Conservation (phyloP, 2,888 invertebrate genomes). For the Erpobdella octoculata region DNA sequence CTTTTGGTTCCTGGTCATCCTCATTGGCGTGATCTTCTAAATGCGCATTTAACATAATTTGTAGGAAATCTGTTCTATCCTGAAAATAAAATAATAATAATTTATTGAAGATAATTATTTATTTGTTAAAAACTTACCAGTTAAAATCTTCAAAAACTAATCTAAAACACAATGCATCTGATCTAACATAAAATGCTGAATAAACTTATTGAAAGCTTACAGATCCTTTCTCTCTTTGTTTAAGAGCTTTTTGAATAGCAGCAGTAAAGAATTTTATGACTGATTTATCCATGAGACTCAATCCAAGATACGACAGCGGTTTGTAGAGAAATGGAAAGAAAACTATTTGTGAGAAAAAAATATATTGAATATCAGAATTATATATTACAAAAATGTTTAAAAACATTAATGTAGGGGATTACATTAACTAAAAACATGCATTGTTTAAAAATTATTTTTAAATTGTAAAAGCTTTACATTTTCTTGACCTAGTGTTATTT, state of each 20-base stretch:
- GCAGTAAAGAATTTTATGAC: neutral
- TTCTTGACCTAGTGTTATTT: too few species aligned
- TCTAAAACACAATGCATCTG: neutral
- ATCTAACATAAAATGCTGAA: neutral
- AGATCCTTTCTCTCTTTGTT: neutral
- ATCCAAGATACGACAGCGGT: constrained; percentile 2
- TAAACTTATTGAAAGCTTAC: neutral
- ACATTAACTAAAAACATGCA: too few species aligned
- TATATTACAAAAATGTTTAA: too few species aligned
- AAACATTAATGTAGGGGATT: too few species aligned
- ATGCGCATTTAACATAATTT: neutral
- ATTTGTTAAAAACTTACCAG: too few species aligned
- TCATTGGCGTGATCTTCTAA: too few species aligned
- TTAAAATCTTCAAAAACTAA: too few species aligned
- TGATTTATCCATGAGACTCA: neutral
- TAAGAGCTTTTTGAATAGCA: neutral
- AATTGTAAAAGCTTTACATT: too few species aligned
- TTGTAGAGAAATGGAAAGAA: constrained; percentile 13
- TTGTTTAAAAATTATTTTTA: too few species aligned
- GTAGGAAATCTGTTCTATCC: neutral
- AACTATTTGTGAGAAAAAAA: constrained; percentile 1
- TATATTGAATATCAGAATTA: neutral
- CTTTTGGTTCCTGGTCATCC: too few species aligned
- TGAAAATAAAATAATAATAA: neutral
- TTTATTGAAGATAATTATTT: too few species aligned